phyloP scores from a whole-genome alignment of 2,797 vertebrate species.

The Anomalospiza imberbis region DNA sequence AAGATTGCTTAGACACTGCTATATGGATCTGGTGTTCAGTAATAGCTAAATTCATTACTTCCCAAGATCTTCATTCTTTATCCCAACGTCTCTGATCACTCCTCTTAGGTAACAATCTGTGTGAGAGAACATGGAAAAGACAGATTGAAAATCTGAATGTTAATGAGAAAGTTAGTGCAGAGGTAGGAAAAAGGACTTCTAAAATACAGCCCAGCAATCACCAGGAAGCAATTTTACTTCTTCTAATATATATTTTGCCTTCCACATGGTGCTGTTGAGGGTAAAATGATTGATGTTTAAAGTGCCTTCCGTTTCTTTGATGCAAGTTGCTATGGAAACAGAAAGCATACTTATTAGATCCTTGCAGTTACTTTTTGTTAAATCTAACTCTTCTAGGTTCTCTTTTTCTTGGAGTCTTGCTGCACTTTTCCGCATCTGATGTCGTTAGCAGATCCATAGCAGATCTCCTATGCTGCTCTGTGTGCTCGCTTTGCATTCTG shows the following conservation, averaged over 20 bases:
- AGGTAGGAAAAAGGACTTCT: not conserved
- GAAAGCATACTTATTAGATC: slow-evolving; percentile 36
- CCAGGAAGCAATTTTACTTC: slow-evolving; percentile 20
- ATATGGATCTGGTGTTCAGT: not conserved
- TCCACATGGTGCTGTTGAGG: slow-evolving; percentile 6
- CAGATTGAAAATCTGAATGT: not conserved
- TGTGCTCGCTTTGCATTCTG: not conserved
- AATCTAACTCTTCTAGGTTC: not conserved
- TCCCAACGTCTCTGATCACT: not conserved
- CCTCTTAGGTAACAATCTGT: not conserved
- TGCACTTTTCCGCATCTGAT: not conserved
- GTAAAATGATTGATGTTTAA: slow-evolving; percentile 54
- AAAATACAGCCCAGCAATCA: slow-evolving; percentile 15
- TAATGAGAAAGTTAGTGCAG: not conserved
- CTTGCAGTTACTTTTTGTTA: slow-evolving; percentile 21
- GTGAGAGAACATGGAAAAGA: not conserved
- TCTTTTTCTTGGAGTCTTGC: not conserved
- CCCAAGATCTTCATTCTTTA: not conserved
- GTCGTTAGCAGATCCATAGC: not conserved
- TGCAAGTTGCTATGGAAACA: slow-evolving; percentile 51
- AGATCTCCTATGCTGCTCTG: not conserved
- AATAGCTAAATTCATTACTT: not conserved
- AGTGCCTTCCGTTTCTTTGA: slow-evolving; percentile 17
- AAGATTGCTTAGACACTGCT: not conserved
- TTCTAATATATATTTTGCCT: slow-evolving; percentile 47